These are phyloP conservation scores for Synergus gifuensis DNA, from an alignment of 2,888 invertebrate species.

Conservation along the genomic window DNA sequence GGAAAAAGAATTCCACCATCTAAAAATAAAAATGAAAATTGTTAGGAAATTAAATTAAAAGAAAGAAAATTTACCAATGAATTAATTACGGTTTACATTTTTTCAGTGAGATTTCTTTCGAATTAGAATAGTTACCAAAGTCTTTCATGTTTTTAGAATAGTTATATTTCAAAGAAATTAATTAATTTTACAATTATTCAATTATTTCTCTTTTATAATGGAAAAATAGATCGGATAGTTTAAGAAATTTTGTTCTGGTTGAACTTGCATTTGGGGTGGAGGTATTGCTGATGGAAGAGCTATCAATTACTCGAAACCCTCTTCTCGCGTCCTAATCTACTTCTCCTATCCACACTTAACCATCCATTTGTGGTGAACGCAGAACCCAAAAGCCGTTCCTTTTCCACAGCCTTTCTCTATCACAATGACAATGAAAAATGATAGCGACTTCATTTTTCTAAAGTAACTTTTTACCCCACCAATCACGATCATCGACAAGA, in stretches of 20 bases:
- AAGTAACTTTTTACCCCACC: constrained; percentile 49
- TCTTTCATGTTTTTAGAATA: neutral
- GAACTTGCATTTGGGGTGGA: constrained; percentile 47
- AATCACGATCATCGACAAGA: constrained; percentile 25
- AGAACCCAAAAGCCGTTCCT: constrained; percentile 50
- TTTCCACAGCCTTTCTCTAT: constrained; percentile 39
- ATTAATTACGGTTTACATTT: too few relatives aligned
- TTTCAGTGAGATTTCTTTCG: too few relatives aligned
- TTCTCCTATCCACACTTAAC: constrained; percentile 64
- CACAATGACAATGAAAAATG: constrained; percentile 60
- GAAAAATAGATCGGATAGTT: too few relatives aligned
- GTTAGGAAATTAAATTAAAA: neutral
- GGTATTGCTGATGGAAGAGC: constrained; percentile 59
- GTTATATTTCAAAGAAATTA: neutral
- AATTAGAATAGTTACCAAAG: too few relatives aligned
- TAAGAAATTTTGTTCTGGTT: constrained; percentile 46
- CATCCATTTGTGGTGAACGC: constrained; percentile 61
- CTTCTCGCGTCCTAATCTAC: constrained; percentile 66
- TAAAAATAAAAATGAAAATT: neutral
- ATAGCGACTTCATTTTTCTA: constrained; percentile 57
- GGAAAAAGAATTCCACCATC: neutral
- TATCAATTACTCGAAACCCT: constrained; percentile 67
- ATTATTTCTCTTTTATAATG: too few relatives aligned
- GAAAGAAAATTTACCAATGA: neutral
- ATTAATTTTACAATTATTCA: neutral